phyloP scores from a whole-genome alignment of 2,113 vertebrate genomes.

The Pituophis catenifer region DNA sequence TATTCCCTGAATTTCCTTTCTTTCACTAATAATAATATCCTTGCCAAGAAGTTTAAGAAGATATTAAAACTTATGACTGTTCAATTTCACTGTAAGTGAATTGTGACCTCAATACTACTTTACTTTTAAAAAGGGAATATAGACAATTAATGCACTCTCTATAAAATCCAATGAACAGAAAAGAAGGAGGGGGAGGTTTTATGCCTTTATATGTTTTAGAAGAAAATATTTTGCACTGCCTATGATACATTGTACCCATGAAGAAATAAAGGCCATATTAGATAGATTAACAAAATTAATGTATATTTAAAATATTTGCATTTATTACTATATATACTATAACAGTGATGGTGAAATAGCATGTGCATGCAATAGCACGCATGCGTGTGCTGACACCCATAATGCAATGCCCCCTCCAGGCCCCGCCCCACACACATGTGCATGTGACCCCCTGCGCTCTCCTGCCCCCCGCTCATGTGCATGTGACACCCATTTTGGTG shows the following conservation, averaged over 20 bases:
- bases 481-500: too few species aligned
- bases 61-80: background rate
- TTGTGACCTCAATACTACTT: conserved; percentile 2
- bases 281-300: background rate
- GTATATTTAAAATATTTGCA: background rate
- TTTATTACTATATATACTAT: background rate
- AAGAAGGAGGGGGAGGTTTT: background rate
- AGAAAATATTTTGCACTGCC: background rate
- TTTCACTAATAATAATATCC: background rate
- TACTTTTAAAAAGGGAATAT: background rate
- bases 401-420: too few species aligned
- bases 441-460: too few species aligned
- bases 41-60: background rate
- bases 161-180: conserved; percentile 20
- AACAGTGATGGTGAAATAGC: too few species aligned
- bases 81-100: background rate
- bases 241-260: background rate
- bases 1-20: background rate
- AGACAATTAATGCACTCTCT: background rate
- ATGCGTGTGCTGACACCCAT: too few species aligned
- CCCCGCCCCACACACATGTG: too few species aligned
- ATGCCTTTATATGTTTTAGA: conserved; percentile 1
- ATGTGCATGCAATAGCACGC: too few species aligned
- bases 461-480: too few species aligned
- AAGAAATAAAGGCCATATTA: background rate